Conservation (phyloP, 1,140 invertebrate genomes). For the Ceratosolen fusciceps region DNA sequence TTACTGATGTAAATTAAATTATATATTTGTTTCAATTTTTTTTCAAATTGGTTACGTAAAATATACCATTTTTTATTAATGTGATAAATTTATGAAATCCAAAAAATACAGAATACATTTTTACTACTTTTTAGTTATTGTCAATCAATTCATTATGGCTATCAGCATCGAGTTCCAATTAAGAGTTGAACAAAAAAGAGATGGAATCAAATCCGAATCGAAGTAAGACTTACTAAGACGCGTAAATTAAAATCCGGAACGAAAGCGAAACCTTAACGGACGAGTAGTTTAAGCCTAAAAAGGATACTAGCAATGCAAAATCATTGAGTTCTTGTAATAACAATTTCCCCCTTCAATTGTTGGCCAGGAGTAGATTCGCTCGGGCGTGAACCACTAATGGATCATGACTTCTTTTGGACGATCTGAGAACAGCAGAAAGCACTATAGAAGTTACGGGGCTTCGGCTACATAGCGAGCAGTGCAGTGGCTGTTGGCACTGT, state of each 20-base stretch:
- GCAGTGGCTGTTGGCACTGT: not conserved
- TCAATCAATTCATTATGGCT: too few relatives aligned
- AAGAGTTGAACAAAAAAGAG: not conserved
- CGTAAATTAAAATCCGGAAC: not conserved
- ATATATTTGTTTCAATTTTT: too few relatives aligned
- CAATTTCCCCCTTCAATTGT: not conserved
- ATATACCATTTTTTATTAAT: too few relatives aligned
- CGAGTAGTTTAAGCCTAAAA: not conserved
- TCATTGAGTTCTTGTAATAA: not conserved
- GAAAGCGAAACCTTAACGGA: not conserved
- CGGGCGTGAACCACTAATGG: not conserved
- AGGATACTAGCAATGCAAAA: conserved; percentile 5
- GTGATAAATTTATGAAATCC: too few relatives aligned
- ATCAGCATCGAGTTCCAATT: too few relatives aligned
- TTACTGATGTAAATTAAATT: too few relatives aligned
- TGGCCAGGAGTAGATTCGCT: not conserved
- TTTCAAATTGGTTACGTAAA: too few relatives aligned
- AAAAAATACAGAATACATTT: too few relatives aligned
- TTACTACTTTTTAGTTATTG: too few relatives aligned
- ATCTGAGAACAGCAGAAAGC: not conserved
- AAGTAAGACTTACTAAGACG: too few relatives aligned
- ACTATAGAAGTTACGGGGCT: conserved; percentile 11
- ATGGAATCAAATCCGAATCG: not conserved
- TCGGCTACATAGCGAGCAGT: not conserved
- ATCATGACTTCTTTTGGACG: conserved; percentile 6